Percentiles rank a stretch among this genome's conserved stretches.
These are phyloP conservation scores for Hetaerina titia DNA, from an alignment of 2,888 invertebrate species.

Conservation along the genomic window DNA sequence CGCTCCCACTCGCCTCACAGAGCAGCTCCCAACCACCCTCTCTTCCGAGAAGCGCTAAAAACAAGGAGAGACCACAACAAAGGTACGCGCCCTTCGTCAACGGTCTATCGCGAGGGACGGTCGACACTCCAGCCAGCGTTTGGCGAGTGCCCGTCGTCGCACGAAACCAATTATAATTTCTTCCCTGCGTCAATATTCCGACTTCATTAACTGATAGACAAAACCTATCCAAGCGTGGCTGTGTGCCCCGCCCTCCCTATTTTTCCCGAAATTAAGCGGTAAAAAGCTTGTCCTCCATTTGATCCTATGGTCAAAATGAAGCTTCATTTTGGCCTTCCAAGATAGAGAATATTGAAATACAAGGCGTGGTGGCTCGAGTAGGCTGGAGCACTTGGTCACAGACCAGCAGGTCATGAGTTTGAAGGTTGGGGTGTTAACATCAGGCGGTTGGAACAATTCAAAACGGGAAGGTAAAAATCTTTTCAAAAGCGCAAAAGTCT, in stretches of 20 bases:
- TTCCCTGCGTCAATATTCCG: not conserved
- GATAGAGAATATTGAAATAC: no score
- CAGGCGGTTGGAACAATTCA: no score
- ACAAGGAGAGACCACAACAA: slow-evolving; percentile 19
- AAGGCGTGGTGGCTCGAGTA: no score
- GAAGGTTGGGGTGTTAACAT: no score
- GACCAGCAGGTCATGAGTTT: no score
- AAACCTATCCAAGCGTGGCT: not conserved
- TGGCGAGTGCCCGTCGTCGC: not conserved
- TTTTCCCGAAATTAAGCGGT: not conserved
- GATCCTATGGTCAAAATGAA: no score
- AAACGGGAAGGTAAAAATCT: no score
- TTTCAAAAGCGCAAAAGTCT: no score
- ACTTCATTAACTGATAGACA: not conserved
- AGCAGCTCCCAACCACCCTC: not conserved
- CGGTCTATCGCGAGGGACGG: not conserved
- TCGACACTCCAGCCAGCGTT: not conserved
- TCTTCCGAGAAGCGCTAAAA: not conserved
- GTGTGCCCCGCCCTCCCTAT: not conserved
- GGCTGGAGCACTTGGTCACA: no score
- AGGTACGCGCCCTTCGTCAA: not conserved
- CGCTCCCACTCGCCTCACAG: not conserved
- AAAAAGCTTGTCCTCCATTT: no score
- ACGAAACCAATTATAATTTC: not conserved
- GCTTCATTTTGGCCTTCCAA: no score